These are phyloP conservation scores for Zhuqinia jingwanae DNA, from an alignment of 2,888 invertebrate genomes.

Conservation along the genomic window DNA sequence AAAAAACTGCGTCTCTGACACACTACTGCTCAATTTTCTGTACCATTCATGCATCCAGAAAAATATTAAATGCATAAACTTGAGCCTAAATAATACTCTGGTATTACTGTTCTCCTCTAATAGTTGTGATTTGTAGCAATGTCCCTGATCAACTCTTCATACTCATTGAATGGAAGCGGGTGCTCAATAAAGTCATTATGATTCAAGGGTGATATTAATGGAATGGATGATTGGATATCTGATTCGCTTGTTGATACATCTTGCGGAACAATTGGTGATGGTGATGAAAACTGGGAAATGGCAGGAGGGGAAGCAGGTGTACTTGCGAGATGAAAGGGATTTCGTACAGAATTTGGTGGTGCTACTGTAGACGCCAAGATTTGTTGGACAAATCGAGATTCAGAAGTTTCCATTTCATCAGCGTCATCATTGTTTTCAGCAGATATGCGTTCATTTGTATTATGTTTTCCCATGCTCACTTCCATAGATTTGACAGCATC, in stretches of 20 bases:
- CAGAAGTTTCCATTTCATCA: conserved; percentile 11
- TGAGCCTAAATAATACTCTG: too few relatives aligned
- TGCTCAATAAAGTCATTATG: conserved; percentile 50
- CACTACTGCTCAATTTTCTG: not conserved
- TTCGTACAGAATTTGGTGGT: not conserved
- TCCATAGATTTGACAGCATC: conserved; percentile 17
- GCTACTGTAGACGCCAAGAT: too few relatives aligned
- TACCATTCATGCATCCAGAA: not conserved
- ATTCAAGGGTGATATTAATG: conserved; percentile 7
- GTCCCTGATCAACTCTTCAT: conserved; percentile 36
- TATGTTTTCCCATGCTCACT: not conserved
- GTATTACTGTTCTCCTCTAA: not conserved
- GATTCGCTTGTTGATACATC: too few relatives aligned
- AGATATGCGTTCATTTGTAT: not conserved
- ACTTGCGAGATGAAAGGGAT: not conserved
- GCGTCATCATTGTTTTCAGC: not conserved
- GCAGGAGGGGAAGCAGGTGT: too few relatives aligned
- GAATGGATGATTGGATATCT: too few relatives aligned
- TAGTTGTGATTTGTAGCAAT: conserved; percentile 8
- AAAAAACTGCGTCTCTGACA: not conserved
- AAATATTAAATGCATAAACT: too few relatives aligned
- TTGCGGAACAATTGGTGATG: too few relatives aligned
- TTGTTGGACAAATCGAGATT: conserved; percentile 25
- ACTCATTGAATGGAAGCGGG: conserved; percentile 44
- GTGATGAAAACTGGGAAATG: too few relatives aligned